Percentiles rank a stretch among this genome's conserved stretches.
These are phyloP conservation scores for Nesidiocoris tenuis DNA, from an alignment of 2,888 invertebrate species.

Conservation along the genomic window DNA sequence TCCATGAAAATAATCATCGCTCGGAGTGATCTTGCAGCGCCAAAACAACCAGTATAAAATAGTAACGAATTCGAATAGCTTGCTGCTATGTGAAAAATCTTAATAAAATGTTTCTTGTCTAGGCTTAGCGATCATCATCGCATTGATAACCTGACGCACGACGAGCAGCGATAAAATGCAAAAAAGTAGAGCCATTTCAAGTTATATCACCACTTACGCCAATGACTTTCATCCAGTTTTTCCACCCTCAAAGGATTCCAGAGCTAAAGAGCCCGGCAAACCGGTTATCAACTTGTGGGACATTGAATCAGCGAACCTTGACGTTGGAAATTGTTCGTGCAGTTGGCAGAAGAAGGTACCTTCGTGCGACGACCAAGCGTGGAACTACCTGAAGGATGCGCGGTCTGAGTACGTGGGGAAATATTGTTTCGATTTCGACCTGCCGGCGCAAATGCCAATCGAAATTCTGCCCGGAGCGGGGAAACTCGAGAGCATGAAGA, in stretches of 20 bases:
- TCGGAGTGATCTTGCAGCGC: too few species aligned
- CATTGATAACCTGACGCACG: too few species aligned
- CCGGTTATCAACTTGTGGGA: slow-evolving; percentile 37
- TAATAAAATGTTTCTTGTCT: too few species aligned
- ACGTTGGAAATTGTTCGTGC: slow-evolving; percentile 22
- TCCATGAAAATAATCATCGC: too few species aligned
- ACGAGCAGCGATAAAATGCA: too few species aligned
- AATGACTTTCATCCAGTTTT: slow-evolving; percentile 24
- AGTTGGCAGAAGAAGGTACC: not conserved
- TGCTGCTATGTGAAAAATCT: too few species aligned
- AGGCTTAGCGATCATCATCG: too few species aligned
- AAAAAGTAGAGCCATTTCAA: slow-evolving; percentile 21
- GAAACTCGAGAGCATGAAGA: slow-evolving; percentile 8
- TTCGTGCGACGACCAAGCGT: slow-evolving; percentile 5
- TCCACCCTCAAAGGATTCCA: not conserved
- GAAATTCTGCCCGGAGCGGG: not conserved
- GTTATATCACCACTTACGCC: slow-evolving; percentile 35
- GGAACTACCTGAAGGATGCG: slow-evolving; percentile 31
- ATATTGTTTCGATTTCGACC: slow-evolving; percentile 22
- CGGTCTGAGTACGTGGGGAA: slow-evolving; percentile 20
- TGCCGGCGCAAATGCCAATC: slow-evolving; percentile 8
- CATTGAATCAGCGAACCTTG: not conserved
- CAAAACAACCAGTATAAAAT: too few species aligned
- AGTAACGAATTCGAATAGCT: too few species aligned
- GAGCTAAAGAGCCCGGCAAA: slow-evolving; percentile 29